Conservation (phyloP, 2,113 vertebrate genomes). For the Pavo muticus region DNA sequence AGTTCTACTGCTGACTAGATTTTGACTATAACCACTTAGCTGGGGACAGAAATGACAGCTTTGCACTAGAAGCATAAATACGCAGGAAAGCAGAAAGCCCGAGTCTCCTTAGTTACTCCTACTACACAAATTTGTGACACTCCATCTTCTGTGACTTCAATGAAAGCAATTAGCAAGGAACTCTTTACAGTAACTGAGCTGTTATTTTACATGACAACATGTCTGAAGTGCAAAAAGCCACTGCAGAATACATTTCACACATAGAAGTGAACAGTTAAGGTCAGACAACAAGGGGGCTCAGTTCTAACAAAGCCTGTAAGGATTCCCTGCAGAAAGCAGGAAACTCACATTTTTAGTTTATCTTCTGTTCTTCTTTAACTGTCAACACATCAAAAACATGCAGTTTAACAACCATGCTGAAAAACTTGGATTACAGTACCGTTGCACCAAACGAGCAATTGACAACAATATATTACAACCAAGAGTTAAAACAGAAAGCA, state of each 20-base stretch:
- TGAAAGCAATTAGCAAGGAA: slow-evolving; percentile 7
- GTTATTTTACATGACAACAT: slow-evolving; percentile 44
- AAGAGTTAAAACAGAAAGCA: slow-evolving; percentile 12
- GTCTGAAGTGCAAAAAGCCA: not conserved
- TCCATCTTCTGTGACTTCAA: not conserved
- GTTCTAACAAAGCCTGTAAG: slow-evolving; percentile 53
- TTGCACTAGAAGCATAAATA: not conserved
- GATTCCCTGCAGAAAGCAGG: slow-evolving; percentile 72
- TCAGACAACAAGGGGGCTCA: slow-evolving; percentile 46
- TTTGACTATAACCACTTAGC: not conserved
- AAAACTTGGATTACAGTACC: slow-evolving; percentile 27
- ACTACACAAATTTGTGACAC: not conserved
- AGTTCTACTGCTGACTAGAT: not conserved
- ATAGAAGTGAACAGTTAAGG: slow-evolving; percentile 15
- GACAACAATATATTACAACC: slow-evolving; percentile 1
- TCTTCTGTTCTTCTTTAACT: slow-evolving; percentile 81
- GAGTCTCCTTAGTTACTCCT: not conserved
- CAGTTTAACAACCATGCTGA: slow-evolving; percentile 76
- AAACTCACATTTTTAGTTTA: slow-evolving; percentile 79
- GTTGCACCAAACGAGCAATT: slow-evolving; percentile 10
- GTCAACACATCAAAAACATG: slow-evolving; percentile 81
- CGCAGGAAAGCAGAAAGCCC: not conserved
- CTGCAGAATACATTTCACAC: slow-evolving; percentile 32
- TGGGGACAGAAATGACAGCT: not conserved
- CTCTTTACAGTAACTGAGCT: not conserved